Conservation (phyloP, 1,140 invertebrate species). For the Augochlora pura region DNA sequence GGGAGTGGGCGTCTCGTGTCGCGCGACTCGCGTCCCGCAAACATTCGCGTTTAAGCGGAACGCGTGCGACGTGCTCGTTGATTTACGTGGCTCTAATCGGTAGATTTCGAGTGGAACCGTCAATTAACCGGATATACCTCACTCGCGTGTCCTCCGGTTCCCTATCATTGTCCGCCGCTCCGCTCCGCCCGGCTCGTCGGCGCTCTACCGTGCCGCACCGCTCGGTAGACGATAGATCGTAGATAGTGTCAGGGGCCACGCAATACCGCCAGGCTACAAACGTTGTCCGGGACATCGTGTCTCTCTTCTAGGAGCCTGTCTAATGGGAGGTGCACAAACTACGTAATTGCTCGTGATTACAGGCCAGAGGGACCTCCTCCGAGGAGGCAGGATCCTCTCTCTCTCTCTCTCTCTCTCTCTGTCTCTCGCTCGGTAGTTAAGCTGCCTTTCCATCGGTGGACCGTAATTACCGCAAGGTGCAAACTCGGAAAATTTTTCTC, state of each 20-base stretch:
- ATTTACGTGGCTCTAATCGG: slow-evolving; percentile 55
- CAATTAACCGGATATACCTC: slow-evolving; percentile 51
- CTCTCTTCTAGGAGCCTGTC: slow-evolving; percentile 43
- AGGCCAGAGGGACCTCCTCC: slow-evolving; percentile 60
- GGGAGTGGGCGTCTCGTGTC: slow-evolving; percentile 13
- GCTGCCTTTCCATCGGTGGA: slow-evolving; percentile 49
- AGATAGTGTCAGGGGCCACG: slow-evolving; percentile 31
- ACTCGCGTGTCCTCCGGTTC: slow-evolving; percentile 16
- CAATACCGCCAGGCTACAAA: background rate
- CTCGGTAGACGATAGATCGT: slow-evolving; percentile 17
- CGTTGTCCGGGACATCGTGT: slow-evolving; percentile 28
- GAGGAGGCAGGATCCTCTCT: slow-evolving; percentile 36
- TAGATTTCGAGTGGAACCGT: slow-evolving; percentile 50
- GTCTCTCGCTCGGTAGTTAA: slow-evolving; percentile 41
- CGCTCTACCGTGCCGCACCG: no score
- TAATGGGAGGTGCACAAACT: slow-evolving; percentile 65
- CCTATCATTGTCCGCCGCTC: slow-evolving; percentile 27
- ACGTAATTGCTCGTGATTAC: slow-evolving; percentile 71
- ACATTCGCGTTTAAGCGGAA: slow-evolving; percentile 19
- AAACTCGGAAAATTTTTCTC: slow-evolving; percentile 71
- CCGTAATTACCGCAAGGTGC: slow-evolving; percentile 74
- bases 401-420: slow-evolving; percentile 25
- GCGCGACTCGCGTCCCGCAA: slow-evolving; percentile 1
- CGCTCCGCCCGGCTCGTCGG: no score
- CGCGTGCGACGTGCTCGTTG: slow-evolving; percentile 33